Conservation (phyloP, 2,888 invertebrate genomes). For the Dolomedes plantarius region DNA sequence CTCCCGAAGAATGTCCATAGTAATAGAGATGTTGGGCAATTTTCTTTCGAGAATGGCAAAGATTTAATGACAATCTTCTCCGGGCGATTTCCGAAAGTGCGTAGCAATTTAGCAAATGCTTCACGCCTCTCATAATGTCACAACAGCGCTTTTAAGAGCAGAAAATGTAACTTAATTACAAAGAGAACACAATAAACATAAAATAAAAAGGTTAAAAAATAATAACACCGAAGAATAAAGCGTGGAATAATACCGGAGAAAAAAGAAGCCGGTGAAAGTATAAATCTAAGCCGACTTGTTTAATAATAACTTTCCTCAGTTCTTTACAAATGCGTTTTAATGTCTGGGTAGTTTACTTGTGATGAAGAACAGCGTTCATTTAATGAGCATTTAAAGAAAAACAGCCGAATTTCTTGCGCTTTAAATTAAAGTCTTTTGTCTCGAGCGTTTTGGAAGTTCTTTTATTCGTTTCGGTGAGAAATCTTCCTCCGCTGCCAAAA, state of each 20-base stretch:
- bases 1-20: not conserved
- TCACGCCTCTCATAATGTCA: constrained; percentile 34
- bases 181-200: constrained; percentile 42
- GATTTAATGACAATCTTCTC: constrained; percentile 34
- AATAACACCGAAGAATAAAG: constrained; percentile 7
- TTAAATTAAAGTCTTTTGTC: constrained; percentile 45
- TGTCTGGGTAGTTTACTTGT: constrained; percentile 44
- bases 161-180: constrained; percentile 51
- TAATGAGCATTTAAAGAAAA: constrained; percentile 48
- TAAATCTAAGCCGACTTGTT: constrained; percentile 51
- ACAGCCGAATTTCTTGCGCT: constrained; percentile 39
- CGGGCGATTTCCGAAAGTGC: constrained; percentile 16
- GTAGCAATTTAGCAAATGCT: constrained; percentile 29
- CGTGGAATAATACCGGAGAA: constrained; percentile 1
- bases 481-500: constrained; percentile 24
- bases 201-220: constrained; percentile 29
- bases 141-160: constrained; percentile 22
- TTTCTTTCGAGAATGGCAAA: constrained; percentile 5
- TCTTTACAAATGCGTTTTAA: constrained; percentile 43
- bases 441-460: constrained; percentile 17
- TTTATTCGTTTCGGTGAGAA: not conserved
- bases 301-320: constrained; percentile 48
- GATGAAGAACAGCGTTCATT: constrained; percentile 32
- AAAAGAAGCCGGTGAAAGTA: constrained; percentile 20
- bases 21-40: constrained; percentile 24